phyloP scores from a whole-genome alignment of 2,888 invertebrate species.

The Alentia gelatinosa region DNA sequence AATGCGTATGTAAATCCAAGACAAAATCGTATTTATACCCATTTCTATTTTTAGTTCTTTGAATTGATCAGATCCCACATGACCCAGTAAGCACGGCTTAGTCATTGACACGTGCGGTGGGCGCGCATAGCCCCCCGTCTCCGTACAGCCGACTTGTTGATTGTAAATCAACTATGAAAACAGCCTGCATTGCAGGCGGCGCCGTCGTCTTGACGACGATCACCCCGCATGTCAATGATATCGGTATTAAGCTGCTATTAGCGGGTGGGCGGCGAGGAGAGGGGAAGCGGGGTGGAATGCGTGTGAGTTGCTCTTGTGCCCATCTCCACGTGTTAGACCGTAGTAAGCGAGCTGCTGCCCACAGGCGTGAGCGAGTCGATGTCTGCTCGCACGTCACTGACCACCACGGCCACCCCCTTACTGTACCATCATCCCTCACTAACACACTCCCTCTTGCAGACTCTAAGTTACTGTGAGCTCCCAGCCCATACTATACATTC shows the following conservation, averaged over 20 bases:
- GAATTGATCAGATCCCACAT: neutral
- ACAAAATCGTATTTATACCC: neutral
- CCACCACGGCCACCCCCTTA: neutral
- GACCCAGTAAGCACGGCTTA: neutral
- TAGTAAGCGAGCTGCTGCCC: neutral
- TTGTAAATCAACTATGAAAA: neutral
- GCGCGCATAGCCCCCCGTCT: neutral
- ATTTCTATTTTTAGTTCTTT: neutral
- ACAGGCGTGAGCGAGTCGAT: neutral
- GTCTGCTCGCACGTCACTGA: neutral
- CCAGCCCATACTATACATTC: too few species aligned
- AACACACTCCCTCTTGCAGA: neutral
- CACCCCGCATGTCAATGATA: neutral
- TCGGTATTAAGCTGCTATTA: slow-evolving; percentile 3
- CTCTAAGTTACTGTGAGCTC: too few species aligned
- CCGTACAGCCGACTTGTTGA: neutral
- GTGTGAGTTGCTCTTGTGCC: neutral
- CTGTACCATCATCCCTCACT: neutral
- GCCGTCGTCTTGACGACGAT: neutral
- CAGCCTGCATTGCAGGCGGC: neutral
- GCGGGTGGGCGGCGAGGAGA: neutral
- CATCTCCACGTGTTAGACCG: neutral
- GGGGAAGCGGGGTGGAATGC: neutral
- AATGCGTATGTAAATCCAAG: too few species aligned
- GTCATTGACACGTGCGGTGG: neutral